These are phyloP conservation scores for Botrylloides violaceus DNA, from an alignment of 23 tunicate species.

Conservation along the genomic window DNA sequence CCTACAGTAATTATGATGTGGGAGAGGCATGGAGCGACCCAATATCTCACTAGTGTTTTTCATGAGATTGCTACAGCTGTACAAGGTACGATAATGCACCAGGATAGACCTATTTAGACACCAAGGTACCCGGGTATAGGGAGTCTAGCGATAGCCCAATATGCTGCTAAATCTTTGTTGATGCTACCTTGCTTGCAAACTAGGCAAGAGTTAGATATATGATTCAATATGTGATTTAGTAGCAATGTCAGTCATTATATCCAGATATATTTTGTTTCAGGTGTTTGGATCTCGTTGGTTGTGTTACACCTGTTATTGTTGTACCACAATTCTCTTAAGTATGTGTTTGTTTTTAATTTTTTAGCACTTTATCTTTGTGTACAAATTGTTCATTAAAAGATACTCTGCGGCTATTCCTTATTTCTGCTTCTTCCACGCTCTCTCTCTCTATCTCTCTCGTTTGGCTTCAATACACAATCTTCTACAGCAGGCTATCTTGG, in stretches of 20 bases:
- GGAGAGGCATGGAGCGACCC: no score
- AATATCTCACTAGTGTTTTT: no score
- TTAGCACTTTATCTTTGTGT: not conserved
- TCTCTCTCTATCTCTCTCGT: not conserved
- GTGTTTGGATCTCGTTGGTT: slow-evolving; percentile 2
- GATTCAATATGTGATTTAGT: no score
- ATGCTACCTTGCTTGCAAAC: no score
- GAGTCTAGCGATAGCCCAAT: no score
- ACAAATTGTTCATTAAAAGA: not conserved
- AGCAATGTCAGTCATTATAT: not conserved
- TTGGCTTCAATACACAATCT: not conserved
- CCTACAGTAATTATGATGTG: no score
- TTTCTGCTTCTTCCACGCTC: not conserved
- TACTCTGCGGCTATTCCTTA: not conserved
- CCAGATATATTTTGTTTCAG: not conserved
- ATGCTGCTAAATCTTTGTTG: no score
- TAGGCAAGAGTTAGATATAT: no score
- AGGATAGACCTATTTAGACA: no score
- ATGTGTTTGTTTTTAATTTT: not conserved
- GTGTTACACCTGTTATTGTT: not conserved
- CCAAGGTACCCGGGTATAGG: no score
- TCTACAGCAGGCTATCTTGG: not conserved
- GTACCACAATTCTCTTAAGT: not conserved
- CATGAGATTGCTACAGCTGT: no score
- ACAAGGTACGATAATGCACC: no score